Evolutionary conservation across 2,888 invertebrate species (phyloP), one percentile per base, ranked within the genome.

Genomic region (Dysmachus trigonus): DNA sequence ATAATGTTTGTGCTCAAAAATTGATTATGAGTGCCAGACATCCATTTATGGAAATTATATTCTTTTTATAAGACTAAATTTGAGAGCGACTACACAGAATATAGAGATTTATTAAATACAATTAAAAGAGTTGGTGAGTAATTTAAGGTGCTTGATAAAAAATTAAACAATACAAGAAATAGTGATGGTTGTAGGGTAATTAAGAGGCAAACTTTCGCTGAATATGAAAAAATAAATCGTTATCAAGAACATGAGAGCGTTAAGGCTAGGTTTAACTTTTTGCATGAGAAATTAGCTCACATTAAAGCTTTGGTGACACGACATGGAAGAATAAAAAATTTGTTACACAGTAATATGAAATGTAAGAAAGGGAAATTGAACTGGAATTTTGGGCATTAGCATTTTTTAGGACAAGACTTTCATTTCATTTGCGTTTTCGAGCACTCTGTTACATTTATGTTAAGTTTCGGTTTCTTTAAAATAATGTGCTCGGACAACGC

Each of bases 51-150:
- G 18, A 62, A 62, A 27, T 22, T 27, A 62, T 27, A 47, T 62
- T 41, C n/a, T n/a, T n/a, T 94, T 90, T 98, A 98, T 93, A 98
- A 98, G 93, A 95, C 95, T 90, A 97, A 98, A 93, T 98, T 98
- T 92, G 96, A 96, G 91, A 94, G 94, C 87, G 95, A 98, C 90
- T 98, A 98, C 93, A 94, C 94, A 88, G 98, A 98, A 93, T 98
- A 98, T 92, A 94, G 95, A 90, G 93, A 94, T 90, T 93, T 98
- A 90, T 96, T 98, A 93, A 93, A 94, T 88, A 94, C 95, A 89
- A 96, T 98, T 83, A 96, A 96, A 90, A 94, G 94, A 89, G 97
- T 98, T 86, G 95, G 97, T 41, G 94, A 94, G 89, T 94, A 95
- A 89, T 98, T 98, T 93, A 95, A 95, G 88, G 94, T 94, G 89